A percentile compares a stretch with the other conserved stretches of the same genome.
Evolutionary conservation across 1,140 invertebrate genomes (phyloP).

Genomic region (Rhagoletis zephyria): DNA sequence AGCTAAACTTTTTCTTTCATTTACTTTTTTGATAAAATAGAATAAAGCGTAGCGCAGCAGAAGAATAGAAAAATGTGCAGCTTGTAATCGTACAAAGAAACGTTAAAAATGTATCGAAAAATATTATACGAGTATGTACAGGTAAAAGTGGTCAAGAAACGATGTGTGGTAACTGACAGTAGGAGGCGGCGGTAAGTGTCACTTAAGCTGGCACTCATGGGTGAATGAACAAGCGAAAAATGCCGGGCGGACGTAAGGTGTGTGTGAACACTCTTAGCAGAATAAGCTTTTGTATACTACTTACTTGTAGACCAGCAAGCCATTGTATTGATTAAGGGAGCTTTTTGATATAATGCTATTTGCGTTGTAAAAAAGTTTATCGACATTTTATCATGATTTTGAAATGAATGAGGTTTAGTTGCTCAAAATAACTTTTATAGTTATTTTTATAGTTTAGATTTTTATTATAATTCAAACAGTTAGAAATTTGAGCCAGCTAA

Average conservation of each 20-base stretch:
- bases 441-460: no score
- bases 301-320: background rate
- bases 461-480: no score
- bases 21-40: slow-evolving; percentile 30
- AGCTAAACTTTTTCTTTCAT: background rate
- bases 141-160: slow-evolving; percentile 3
- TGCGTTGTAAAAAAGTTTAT: no score
- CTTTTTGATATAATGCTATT: no score
- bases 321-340: background rate
- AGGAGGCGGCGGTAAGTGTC: slow-evolving; percentile 22
- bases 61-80: background rate
- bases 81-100: background rate
- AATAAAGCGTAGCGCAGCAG: background rate
- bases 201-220: background rate
- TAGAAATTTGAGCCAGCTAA: no score
- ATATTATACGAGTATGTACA: background rate
- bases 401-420: no score
- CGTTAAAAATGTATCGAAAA: background rate
- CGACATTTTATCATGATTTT: no score
- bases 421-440: no score
- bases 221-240: background rate
- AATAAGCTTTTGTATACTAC: no score
- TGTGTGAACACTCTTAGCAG: background rate
- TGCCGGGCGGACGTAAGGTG: background rate
- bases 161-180: slow-evolving; percentile 4